Base-by-base conservation (phyloP, 1,140 invertebrate species). In the Drosophila cardini region DNA sequence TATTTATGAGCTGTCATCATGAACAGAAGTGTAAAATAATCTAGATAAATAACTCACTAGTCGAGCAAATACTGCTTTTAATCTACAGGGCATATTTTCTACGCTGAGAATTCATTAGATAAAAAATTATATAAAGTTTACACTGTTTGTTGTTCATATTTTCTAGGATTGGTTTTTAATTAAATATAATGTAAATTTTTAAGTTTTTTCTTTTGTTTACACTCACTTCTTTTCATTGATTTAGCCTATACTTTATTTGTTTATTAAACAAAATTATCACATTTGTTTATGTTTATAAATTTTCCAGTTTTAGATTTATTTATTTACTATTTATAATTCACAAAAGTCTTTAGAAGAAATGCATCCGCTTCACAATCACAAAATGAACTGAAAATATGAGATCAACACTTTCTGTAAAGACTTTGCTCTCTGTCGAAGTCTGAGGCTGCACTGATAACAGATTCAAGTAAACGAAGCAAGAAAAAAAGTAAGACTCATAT, bases 1-100 rank as follows among this genome's bases (percentile, higher is more conserved):
- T 60, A 30, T 62, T 52, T 72, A 57, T 67, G 45, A 72, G 62
- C 62, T 52, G 53, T 65, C 61, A 56, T 52, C 57, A 43, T 16
- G 67, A 18, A n/a, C 10, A 48, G n/a, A 58, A 36, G 16, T 10
- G 15, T 15, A 8, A 10, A 63, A 18, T 42, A 32, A 63, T 42
- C 48, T 2, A 21, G 4, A 4, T 5, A 40, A 13, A 40, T 13
- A 40, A 13, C 5, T 6, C 11, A 36, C 34, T 36, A 8, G 34
- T 9, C 34, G 7, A 36, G 34, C 34, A 36, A 36, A 10, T 36
- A 34, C 32, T 34, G 32, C 32, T 34, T 21, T 3, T 21, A 21
- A 21, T 2, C 5, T 26, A 26, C 4, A 26, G 21, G 21, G 21
- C 5, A 26, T 26, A 26, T 26, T 26, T 26, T 26, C 4, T 26